Percentiles rank a stretch among this genome's conserved stretches.
These are phyloP conservation scores for Pseudochaenichthys georgianus DNA, from an alignment of 2,797 vertebrate genomes.

Conservation along the genomic window DNA sequence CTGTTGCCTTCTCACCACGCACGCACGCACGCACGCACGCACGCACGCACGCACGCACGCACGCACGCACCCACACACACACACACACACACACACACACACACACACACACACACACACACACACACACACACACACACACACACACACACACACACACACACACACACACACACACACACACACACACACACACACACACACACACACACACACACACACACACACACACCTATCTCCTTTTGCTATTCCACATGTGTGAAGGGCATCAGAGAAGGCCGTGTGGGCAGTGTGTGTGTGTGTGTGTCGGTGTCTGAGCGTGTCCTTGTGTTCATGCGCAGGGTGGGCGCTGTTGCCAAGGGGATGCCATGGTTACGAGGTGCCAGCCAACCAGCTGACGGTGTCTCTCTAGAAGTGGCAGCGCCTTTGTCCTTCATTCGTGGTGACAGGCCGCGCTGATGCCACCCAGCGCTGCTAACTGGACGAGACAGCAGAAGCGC, in stretches of 20 bases:
- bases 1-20: neutral
- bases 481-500: constrained; percentile 73
- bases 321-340: constrained; percentile 70
- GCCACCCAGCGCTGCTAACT: constrained; percentile 75
- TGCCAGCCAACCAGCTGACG: constrained; percentile 81
- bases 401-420: constrained; percentile 70
- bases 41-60: neutral
- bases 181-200: neutral
- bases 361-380: constrained; percentile 84
- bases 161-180: neutral
- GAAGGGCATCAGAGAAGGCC: constrained; percentile 76
- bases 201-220: too few relatives aligned
- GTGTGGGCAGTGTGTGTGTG: constrained; percentile 36
- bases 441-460: constrained; percentile 69
- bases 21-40: too few relatives aligned
- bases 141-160: neutral
- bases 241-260: constrained; percentile 66
- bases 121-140: neutral
- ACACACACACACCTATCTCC: neutral
- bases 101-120: neutral
- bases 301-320: constrained; percentile 51
- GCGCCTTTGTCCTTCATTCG: constrained; percentile 78
- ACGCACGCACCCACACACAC: too few relatives aligned
- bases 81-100: too few relatives aligned
- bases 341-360: constrained; percentile 79